Percentiles rank a stretch among this genome's conserved stretches.
Conservation (phyloP, 1,140 invertebrate species). For the Sinonovacula constricta region DNA sequence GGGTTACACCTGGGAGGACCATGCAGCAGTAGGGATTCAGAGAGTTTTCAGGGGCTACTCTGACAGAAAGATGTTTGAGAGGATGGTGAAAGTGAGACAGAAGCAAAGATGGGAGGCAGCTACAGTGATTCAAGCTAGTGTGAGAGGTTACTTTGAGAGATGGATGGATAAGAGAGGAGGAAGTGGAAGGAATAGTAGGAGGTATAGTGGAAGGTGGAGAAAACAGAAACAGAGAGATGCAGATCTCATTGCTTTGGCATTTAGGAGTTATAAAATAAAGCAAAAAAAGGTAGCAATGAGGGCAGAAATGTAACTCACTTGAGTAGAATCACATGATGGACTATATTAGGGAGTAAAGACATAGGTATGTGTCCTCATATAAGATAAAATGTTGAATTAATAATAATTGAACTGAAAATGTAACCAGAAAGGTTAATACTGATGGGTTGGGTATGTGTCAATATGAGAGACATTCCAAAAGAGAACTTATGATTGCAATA, state of each 20-base stretch:
- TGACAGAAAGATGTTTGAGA: conserved; percentile 27
- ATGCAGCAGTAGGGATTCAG: conserved; percentile 37
- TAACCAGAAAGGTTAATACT: too few species aligned
- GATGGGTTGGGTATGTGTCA: too few species aligned
- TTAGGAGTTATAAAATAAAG: conserved; percentile 1
- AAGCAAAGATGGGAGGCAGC: conserved; percentile 8
- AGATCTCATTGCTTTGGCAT: conserved; percentile 31
- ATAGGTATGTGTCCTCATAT: too few species aligned
- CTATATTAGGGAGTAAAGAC: too few species aligned
- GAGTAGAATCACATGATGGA: too few species aligned
- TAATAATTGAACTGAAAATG: too few species aligned
- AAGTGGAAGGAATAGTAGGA: not conserved
- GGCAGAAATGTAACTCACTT: not conserved
- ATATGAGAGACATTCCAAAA: too few species aligned
- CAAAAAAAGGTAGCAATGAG: not conserved
- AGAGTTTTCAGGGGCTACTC: conserved; percentile 35
- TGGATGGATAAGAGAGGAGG: conserved; percentile 4
- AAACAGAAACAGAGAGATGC: conserved; percentile 26
- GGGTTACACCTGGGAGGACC: conserved; percentile 12
- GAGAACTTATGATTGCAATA: too few species aligned
- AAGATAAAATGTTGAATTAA: too few species aligned
- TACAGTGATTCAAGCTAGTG: conserved; percentile 21
- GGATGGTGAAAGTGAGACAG: not conserved
- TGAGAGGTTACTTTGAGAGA: conserved; percentile 23
- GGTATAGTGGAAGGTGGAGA: conserved; percentile 6